These are phyloP conservation scores for Pangasius sanitwongsei DNA, from an alignment of 2,797 vertebrate species.

Conservation along the genomic window DNA sequence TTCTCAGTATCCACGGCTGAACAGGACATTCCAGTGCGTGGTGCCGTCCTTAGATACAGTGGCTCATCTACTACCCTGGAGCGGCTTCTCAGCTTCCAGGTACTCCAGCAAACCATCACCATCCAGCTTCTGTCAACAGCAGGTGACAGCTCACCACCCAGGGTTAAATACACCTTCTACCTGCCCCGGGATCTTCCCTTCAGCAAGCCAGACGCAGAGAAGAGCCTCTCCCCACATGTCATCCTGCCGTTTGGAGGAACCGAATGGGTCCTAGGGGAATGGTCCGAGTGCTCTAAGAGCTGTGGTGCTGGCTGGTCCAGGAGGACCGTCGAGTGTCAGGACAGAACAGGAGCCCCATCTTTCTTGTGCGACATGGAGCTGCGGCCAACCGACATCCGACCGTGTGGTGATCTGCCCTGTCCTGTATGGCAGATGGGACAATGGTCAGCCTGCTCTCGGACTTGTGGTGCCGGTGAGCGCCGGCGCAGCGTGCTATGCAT, in stretches of 20 bases:
- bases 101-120: conserved; percentile 83
- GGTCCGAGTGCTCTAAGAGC: conserved; percentile 91
- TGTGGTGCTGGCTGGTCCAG: conserved; percentile 92
- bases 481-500: conserved; percentile 78
- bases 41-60: conserved; percentile 91
- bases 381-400: conserved; percentile 84
- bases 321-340: conserved; percentile 85
- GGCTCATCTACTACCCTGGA: conserved; percentile 92
- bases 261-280: conserved; percentile 89
- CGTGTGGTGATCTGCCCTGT: conserved; percentile 86
- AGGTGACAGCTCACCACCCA: conserved; percentile 81
- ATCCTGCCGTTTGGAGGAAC: conserved; percentile 79
- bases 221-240: conserved; percentile 73
- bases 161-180: conserved; percentile 93
- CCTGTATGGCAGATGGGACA: conserved; percentile 86
- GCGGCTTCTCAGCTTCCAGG: conserved; percentile 90
- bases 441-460: conserved; percentile 85
- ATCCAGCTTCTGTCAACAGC: conserved; percentile 87
- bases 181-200: conserved; percentile 84
- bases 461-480: conserved; percentile 79
- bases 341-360: conserved; percentile 78
- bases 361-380: conserved; percentile 79
- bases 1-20: conserved; percentile 90
- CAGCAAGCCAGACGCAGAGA: conserved; percentile 77
- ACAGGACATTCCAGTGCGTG: conserved; percentile 88